phyloP scores from a whole-genome alignment of 2,797 vertebrate genomes.

The Sus cebifrons region DNA sequence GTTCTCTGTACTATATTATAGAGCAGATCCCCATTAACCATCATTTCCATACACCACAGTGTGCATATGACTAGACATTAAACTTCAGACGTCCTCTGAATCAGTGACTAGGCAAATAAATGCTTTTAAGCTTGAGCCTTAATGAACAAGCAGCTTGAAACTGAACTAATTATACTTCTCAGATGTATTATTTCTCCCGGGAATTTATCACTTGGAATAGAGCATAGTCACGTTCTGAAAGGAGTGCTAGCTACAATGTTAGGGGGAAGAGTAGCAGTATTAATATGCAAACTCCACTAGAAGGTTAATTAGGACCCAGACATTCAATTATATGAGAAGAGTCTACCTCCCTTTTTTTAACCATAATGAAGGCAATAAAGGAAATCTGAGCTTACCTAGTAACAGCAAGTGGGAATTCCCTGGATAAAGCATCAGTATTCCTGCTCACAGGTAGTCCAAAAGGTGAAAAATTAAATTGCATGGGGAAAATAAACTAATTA shows the following conservation, averaged over 20 bases:
- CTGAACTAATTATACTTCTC: not conserved
- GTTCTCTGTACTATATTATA: too few species aligned
- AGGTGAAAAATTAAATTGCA: conserved; percentile 1
- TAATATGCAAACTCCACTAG: not conserved
- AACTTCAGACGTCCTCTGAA: not conserved
- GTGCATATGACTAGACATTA: not conserved
- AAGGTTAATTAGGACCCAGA: not conserved
- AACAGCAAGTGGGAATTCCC: not conserved
- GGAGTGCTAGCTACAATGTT: not conserved
- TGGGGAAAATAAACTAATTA: conserved; percentile 17
- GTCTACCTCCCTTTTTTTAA: not conserved
- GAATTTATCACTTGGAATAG: not conserved
- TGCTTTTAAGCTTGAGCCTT: not conserved
- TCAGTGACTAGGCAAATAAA: not conserved
- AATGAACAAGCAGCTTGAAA: not conserved
- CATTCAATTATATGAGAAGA: not conserved
- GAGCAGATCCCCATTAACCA: too few species aligned
- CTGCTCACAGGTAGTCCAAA: not conserved
- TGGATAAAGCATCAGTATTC: too few species aligned
- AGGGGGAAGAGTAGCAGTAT: not conserved
- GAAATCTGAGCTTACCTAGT: not conserved
- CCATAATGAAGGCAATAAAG: not conserved
- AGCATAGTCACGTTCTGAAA: not conserved
- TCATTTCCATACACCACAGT: too few species aligned
- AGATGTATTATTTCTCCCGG: not conserved